Evolutionary conservation across 2,888 invertebrate genomes (phyloP).

Genomic region (Phania funesta): DNA sequence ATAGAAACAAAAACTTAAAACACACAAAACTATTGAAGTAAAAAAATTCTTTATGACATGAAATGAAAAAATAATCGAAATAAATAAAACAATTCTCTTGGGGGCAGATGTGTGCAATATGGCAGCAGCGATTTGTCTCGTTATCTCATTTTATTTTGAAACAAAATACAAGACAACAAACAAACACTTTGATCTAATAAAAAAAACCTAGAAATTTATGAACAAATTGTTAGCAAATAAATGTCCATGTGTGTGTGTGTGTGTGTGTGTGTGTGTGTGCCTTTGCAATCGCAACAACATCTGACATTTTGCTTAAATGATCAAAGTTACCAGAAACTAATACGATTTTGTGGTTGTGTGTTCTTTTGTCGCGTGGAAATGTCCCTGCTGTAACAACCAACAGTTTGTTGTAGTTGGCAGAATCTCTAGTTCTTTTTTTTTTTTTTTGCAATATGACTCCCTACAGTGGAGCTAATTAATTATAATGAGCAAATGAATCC

Average conservation of each 20-base stretch:
- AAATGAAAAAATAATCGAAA: background rate
- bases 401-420: too few relatives aligned
- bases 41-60: constrained; percentile 17
- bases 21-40: constrained; percentile 24
- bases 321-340: too few relatives aligned
- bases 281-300: too few relatives aligned
- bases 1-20: background rate
- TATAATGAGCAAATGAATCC: too few relatives aligned
- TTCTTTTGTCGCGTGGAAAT: too few relatives aligned
- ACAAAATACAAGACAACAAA: background rate
- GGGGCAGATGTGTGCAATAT: constrained; percentile 56
- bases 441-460: too few relatives aligned
- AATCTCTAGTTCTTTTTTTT: too few relatives aligned
- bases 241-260: background rate
- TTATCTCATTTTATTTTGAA: background rate
- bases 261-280: background rate
- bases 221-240: background rate
- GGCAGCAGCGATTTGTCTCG: constrained; percentile 29
- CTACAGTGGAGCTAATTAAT: too few relatives aligned
- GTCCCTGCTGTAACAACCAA: too few relatives aligned
- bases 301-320: too few relatives aligned
- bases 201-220: background rate
- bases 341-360: too few relatives aligned
- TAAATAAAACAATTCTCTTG: constrained; percentile 36
- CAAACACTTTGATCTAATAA: background rate